phyloP scores from a whole-genome alignment of 2,888 invertebrate species.

The Coelinius sp. region DNA sequence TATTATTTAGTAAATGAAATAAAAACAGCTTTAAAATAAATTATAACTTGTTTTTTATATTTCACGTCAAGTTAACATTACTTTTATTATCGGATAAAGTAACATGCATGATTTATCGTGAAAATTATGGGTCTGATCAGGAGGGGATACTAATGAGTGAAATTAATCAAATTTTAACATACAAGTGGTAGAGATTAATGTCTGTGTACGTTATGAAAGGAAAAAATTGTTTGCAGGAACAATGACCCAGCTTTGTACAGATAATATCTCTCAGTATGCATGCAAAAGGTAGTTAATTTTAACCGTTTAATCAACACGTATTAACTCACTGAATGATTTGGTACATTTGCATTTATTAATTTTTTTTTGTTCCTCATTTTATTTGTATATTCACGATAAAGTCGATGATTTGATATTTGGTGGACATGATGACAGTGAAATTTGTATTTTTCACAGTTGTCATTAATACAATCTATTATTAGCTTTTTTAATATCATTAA shows the following conservation, averaged over 20 bases:
- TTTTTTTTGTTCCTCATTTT: conserved; percentile 6
- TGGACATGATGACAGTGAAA: background rate
- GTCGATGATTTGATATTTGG: background rate
- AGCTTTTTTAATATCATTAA: background rate
- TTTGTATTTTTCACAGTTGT: background rate
- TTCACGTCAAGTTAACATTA: background rate
- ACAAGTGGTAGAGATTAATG: background rate
- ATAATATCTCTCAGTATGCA: conserved; percentile 61
- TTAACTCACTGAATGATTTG: conserved; percentile 1
- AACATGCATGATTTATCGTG: background rate
- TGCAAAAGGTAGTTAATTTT: conserved; percentile 56
- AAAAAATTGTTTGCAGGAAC: conserved; percentile 56
- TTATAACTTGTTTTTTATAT: too few relatives aligned
- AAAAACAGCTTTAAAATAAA: too few relatives aligned
- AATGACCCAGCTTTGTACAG: conserved; percentile 60
- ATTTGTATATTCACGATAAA: background rate
- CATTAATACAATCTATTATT: background rate
- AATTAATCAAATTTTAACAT: background rate
- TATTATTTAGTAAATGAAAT: background rate
- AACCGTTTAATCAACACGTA: conserved; percentile 20
- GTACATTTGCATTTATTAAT: background rate
- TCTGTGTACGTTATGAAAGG: conserved; percentile 33
- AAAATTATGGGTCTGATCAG: background rate
- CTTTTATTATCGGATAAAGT: background rate
- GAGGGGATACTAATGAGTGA: background rate